Base-by-base conservation (phyloP, 2,113 vertebrate species). In the Paraplagusia blochii region DNA sequence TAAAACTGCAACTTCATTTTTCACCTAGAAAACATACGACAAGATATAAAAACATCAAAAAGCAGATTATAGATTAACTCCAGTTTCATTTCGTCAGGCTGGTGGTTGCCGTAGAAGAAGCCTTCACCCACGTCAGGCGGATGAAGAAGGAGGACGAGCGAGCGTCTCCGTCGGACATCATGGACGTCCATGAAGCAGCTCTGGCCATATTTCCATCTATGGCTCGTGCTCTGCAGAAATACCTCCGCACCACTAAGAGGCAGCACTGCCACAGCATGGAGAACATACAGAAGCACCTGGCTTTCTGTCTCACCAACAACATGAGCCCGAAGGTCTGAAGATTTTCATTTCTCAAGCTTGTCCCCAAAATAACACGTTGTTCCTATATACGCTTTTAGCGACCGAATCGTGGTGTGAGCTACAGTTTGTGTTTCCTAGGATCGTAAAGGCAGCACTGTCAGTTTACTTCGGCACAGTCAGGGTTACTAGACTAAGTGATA, bases 201-300 rank as follows among this genome's bases (percentile, higher is more conserved):
- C 93, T 98, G 75, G 94, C 95, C 53, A 91, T 99, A 75, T 98
- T 99, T 76, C 96, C 95, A 0, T 97, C 95, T 10, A 96, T 99
- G 93, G 96, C 96, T 6, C 91, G 95, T 34, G 92, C 94, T 0
- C 84, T 98, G 78, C 95, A 99, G 90, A 98, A 96, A 77, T 98
- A 99, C 88, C 92, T 99, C 75, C 94, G 95, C 6, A 94, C 95
- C 79, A 99, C 95, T 0, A 91, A 94, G 58, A 94, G 97, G 90
- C 95, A 98, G 47, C 93, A 98, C 83, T 95, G 93, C 82, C 95
- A 98, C 87, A 98, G 92, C 90, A 99, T 99, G 96, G 96, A 99
- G 87, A 96, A 92, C 85, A 99, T 99, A 80, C 91, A 98, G 87
- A 94, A 95, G 71, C 96, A 99, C 67, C 87, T 99, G 69, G 92